A percentile compares a stretch with the other conserved stretches of the same genome.
phyloP scores from a whole-genome alignment of 2,113 vertebrate species.

The Labeo catla region DNA sequence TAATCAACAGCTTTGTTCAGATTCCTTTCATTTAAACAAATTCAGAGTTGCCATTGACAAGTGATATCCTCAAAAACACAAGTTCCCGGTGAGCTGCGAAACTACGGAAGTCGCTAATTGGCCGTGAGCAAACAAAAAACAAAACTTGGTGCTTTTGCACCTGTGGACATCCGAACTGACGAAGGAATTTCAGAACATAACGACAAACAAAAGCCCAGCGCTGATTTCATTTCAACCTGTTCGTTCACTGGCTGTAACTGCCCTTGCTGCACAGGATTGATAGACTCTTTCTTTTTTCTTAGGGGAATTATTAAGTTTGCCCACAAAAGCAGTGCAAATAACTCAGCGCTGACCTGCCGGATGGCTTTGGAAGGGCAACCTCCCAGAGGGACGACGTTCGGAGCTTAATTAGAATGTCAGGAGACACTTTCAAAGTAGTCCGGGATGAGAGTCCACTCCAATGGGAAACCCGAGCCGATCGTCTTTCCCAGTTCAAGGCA shows the following conservation, averaged over 20 bases:
- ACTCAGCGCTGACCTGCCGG: slow-evolving; percentile 71
- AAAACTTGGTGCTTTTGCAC: slow-evolving; percentile 72
- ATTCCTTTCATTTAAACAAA: background rate
- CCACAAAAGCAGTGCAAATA: slow-evolving; percentile 70
- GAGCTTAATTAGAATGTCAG: slow-evolving; percentile 84
- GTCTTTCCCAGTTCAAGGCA: slow-evolving; percentile 83
- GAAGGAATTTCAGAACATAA: slow-evolving; percentile 35
- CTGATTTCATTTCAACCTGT: slow-evolving; percentile 28
- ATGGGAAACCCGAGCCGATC: slow-evolving; percentile 77
- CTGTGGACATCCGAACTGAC: slow-evolving; percentile 62
- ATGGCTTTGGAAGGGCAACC: slow-evolving; percentile 64
- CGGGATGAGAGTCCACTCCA: slow-evolving; percentile 74
- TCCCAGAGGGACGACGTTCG: slow-evolving; percentile 77
- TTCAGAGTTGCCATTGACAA: background rate
- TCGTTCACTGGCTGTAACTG: slow-evolving; percentile 41
- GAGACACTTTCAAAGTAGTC: slow-evolving; percentile 76
- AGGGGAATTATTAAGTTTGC: slow-evolving; percentile 73
- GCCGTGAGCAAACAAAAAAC: slow-evolving; percentile 63
- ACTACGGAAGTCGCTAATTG: slow-evolving; percentile 44
- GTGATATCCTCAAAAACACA: background rate
- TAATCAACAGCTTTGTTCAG: background rate
- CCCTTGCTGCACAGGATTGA: slow-evolving; percentile 68
- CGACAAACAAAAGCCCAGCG: background rate
- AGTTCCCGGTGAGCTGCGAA: background rate
- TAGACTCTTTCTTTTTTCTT: slow-evolving; percentile 70